Base-by-base conservation (phyloP, 2,888 invertebrate genomes). In the Hyppa rectilinea region DNA sequence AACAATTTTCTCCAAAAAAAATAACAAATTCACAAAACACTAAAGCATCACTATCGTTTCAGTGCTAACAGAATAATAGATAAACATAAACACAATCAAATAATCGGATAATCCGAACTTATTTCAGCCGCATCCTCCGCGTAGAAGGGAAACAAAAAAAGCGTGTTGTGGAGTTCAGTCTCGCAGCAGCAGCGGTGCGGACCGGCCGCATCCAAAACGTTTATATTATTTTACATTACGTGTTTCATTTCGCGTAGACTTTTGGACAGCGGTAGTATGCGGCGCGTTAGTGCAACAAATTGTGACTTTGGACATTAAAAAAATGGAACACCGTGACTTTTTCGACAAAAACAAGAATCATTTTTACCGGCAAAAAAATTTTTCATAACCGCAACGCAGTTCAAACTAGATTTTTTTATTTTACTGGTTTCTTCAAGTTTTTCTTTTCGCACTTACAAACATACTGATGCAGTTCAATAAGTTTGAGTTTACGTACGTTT, bases 221-320 rank as follows among this genome's bases (percentile, higher is more conserved):
- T 93, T 92, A 90, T 92, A 92, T 95, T 94, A 93, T 94, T 93
- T 94, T 95, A 91, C 88, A 90, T 95, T 95, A 95, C 95, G 95
- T 93, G 94, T 95, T 96, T 95, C 92, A 92, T 95, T 96, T 95
- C 95, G 95, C 95, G 95, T 95, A 95, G 93, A 92, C 91, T 93
- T 89, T 94, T 93, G 94, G 94, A 94, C 94, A 89, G 95, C 95
- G 94, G 92, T 93, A 90, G 92, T 90, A 89, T 88, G 90, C 91
- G 91, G 91, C 93, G 93, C 92, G 92, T 88, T 90, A 93, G 93
- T 92, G 91, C 90, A 91, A 90, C 85, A 95, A 95, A 94, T 94
- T 95, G 95, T 95, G 95, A 94, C 91, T 94, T 95, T 92, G 92
- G 93, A 94, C 93, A 84, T 88, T 89, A 58, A 87, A 87, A 88